Percentiles rank a stretch among this genome's conserved stretches.
Conservation (phyloP, 2,113 vertebrate genomes). For the Sorex araneus region DNA sequence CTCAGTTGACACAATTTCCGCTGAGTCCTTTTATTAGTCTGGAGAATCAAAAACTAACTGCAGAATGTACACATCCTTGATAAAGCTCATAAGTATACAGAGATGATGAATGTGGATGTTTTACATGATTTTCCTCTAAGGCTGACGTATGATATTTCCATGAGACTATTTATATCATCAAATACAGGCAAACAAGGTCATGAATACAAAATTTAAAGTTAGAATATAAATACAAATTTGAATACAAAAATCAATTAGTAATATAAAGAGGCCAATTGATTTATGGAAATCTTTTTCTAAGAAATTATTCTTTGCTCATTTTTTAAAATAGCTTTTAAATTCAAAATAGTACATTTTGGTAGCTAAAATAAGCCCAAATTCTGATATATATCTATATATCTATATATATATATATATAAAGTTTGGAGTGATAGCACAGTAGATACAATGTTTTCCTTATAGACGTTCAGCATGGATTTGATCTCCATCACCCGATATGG, state of each 20-base stretch:
- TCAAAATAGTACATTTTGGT: not conserved
- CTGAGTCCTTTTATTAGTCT: not conserved
- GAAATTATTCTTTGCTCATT: not conserved
- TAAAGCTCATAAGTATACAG: not conserved
- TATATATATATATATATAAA: no score
- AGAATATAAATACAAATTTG: not conserved
- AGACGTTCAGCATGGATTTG: no score
- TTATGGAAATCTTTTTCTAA: not conserved
- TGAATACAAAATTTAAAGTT: not conserved
- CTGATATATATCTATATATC: no score
- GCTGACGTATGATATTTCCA: not conserved
- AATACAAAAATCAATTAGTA: not conserved
- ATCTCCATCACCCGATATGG: no score
- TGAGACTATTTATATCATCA: not conserved
- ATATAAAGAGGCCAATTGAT: not conserved
- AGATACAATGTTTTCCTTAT: no score
- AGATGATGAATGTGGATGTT: constrained; percentile 33
- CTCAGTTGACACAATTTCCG: not conserved
- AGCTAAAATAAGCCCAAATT: not conserved
- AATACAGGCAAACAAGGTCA: not conserved
- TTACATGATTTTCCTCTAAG: constrained; percentile 2
- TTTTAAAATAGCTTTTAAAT: not conserved
- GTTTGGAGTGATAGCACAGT: no score
- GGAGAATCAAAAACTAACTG: not conserved
- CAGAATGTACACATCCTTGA: not conserved